A percentile compares a stretch with the other conserved stretches of the same genome.
These are phyloP conservation scores for Phalloptychus januarius DNA, from an alignment of 2,797 vertebrate genomes.

Conservation along the genomic window DNA sequence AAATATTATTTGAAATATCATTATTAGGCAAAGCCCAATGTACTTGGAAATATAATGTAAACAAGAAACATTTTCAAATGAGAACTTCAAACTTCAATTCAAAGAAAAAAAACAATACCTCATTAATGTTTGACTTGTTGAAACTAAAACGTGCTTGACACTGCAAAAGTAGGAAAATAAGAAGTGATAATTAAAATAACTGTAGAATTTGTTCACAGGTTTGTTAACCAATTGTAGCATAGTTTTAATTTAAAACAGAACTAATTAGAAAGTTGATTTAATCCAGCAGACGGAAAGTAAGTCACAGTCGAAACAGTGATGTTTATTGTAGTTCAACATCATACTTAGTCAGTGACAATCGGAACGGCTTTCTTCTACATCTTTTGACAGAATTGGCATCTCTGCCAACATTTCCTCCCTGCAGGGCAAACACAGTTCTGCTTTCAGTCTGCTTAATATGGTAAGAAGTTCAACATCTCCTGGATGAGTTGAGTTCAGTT, in stretches of 20 bases:
- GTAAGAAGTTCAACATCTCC: constrained; percentile 45
- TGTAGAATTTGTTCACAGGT: neutral
- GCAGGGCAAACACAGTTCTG: neutral
- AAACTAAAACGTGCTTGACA: neutral
- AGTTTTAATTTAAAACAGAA: neutral
- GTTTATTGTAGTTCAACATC: neutral
- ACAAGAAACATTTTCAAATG: neutral
- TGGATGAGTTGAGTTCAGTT: constrained; percentile 54
- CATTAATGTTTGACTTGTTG: neutral
- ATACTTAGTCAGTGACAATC: neutral
- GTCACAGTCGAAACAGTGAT: neutral
- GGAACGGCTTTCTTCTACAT: neutral
- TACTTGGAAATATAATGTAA: neutral
- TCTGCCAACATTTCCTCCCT: neutral
- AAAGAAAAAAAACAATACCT: neutral
- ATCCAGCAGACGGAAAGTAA: neutral
- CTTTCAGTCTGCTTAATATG: neutral
- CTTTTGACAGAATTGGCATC: neutral
- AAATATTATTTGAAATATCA: neutral
- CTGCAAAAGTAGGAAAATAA: neutral
- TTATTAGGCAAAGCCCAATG: neutral
- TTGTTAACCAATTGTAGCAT: neutral
- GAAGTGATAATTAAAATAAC: neutral
- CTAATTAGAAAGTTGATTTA: neutral
- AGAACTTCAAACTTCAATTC: neutral